phyloP scores from a whole-genome alignment of 2,888 invertebrate species.

The Drosophila paramelanica region DNA sequence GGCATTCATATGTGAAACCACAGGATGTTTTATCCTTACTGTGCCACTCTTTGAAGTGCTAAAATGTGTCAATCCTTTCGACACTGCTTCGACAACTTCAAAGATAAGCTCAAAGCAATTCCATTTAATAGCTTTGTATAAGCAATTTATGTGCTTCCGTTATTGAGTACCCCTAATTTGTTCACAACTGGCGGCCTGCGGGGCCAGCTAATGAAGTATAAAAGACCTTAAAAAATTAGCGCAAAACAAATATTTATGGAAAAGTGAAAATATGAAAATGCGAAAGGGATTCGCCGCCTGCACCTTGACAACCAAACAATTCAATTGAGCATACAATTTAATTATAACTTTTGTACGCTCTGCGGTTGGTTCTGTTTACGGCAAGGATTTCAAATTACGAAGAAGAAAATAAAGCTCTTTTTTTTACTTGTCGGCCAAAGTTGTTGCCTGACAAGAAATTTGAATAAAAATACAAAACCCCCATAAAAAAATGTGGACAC shows the following conservation, averaged over 20 bases:
- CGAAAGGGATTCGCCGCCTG: slow-evolving; percentile 2
- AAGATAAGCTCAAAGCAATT: not conserved
- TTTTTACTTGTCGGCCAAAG: slow-evolving; percentile 27
- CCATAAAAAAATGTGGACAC: slow-evolving; percentile 47
- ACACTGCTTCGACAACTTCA: not conserved
- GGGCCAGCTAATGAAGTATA: slow-evolving; percentile 25
- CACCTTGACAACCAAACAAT: slow-evolving; percentile 48
- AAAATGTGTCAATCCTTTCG: slow-evolving; percentile 35
- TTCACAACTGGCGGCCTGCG: not conserved
- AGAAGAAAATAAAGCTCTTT: slow-evolving; percentile 11
- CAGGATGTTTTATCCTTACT: not conserved
- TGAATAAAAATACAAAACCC: slow-evolving; percentile 55
- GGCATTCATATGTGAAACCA: slow-evolving; percentile 1
- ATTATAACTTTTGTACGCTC: slow-evolving; percentile 55
- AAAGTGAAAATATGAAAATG: slow-evolving; percentile 19
- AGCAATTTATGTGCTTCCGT: slow-evolving; percentile 24
- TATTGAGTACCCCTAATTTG: slow-evolving; percentile 33
- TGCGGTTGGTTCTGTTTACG: slow-evolving; percentile 26
- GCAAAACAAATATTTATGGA: slow-evolving; percentile 46
- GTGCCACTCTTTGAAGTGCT: slow-evolving; percentile 31
- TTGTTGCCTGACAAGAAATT: slow-evolving; percentile 45
- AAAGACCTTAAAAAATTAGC: slow-evolving; percentile 39
- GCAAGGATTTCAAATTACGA: slow-evolving; percentile 38
- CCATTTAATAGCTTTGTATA: not conserved
- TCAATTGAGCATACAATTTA: slow-evolving; percentile 66